Conservation (phyloP, 2,797 vertebrate species). For the Anomalospiza imberbis region DNA sequence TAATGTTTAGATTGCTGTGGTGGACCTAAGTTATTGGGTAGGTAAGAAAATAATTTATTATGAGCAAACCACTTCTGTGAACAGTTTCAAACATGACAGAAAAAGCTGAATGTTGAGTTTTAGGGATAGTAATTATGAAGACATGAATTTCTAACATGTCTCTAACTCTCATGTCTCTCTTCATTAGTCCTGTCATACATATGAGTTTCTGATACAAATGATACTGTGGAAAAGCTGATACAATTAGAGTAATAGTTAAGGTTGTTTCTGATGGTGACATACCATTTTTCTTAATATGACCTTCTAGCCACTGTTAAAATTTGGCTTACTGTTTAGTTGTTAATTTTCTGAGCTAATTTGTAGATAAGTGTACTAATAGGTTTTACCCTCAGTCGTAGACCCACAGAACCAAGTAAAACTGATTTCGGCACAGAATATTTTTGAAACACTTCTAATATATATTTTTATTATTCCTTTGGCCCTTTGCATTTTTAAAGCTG, state of each 20-base stretch:
- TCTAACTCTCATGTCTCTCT: background rate
- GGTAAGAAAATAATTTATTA: background rate
- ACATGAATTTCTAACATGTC: background rate
- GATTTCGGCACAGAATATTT: background rate
- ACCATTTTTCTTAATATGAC: background rate
- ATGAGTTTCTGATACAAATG: background rate
- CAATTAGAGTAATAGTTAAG: background rate
- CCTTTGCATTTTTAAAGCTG: background rate
- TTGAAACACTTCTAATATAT: background rate
- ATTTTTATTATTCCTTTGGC: background rate
- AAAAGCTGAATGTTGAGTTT: background rate
- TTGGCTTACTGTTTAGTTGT: background rate
- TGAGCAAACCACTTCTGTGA: background rate
- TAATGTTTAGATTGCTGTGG: background rate
- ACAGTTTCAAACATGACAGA: background rate
- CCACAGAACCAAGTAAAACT: background rate
- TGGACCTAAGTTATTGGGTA: background rate
- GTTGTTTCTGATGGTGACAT: background rate
- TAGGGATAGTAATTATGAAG: background rate
- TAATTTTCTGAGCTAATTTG: background rate
- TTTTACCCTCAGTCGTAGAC: background rate
- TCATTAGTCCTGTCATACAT: background rate
- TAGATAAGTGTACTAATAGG: background rate
- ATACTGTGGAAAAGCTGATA: background rate
- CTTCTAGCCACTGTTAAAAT: background rate